phyloP scores from a whole-genome alignment of 1,140 invertebrate genomes.

The Belonocnema kinseyi region DNA sequence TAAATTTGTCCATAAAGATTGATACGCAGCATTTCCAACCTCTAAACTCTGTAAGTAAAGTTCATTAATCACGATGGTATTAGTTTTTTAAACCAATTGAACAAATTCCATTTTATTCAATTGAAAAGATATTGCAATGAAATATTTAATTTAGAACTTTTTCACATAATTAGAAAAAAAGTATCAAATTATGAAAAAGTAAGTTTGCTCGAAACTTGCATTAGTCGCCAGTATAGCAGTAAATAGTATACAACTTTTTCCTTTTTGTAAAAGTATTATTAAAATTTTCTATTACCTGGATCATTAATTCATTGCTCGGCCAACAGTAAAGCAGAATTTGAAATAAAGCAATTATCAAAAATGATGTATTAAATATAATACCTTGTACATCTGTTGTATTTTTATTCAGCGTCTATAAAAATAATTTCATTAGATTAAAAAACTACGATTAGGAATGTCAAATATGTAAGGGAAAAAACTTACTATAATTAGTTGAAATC shows the following conservation, averaged over 20 bases:
- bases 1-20: constrained; percentile 9
- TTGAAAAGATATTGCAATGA: too few relatives aligned
- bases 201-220: too few relatives aligned
- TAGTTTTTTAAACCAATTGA: neutral
- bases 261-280: too few relatives aligned
- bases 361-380: neutral
- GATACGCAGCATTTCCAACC: neutral
- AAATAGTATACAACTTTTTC: too few relatives aligned
- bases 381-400: neutral
- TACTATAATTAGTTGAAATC: constrained; percentile 19
- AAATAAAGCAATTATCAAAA: neutral
- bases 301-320: constrained; percentile 19
- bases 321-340: constrained; percentile 11
- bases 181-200: too few relatives aligned
- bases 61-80: too few relatives aligned
- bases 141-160: too few relatives aligned
- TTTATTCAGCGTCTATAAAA: neutral
- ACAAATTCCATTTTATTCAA: neutral
- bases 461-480: neutral
- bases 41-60: neutral
- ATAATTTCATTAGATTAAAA: neutral
- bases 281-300: neutral
- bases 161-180: too few relatives aligned
- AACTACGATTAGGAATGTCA: neutral
- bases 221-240: too few relatives aligned